A percentile compares a stretch with the other conserved stretches of the same genome.
phyloP scores from a whole-genome alignment of 2,113 vertebrate species.

The Clarias macrocephalus region DNA sequence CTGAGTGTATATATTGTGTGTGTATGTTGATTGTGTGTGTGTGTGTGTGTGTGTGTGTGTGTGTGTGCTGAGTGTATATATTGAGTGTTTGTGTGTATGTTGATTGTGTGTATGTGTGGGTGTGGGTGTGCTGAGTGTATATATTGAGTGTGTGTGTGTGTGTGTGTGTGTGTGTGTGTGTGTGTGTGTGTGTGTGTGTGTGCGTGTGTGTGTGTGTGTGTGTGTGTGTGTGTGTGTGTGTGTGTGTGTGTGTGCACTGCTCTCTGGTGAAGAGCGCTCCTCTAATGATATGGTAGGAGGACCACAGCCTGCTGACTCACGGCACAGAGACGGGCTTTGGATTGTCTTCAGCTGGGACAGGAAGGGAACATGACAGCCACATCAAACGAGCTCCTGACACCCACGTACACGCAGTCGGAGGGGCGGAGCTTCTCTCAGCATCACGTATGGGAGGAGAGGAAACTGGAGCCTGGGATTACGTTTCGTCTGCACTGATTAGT shows the following conservation, averaged over 20 bases:
- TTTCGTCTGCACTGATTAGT: conserved; percentile 38
- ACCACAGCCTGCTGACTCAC: neutral
- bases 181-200: too few species aligned
- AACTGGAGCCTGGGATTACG: conserved; percentile 30
- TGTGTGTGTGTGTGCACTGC: neutral
- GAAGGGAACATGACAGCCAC: conserved; percentile 10
- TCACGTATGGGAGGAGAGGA: conserved; percentile 50
- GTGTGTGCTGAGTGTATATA: too few species aligned
- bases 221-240: too few species aligned
- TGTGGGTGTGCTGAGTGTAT: too few species aligned
- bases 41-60: too few species aligned
- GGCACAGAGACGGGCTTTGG: neutral
- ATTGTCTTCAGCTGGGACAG: conserved; percentile 2
- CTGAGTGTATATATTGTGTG: too few species aligned
- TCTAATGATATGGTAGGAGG: neutral
- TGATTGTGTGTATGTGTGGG: too few species aligned
- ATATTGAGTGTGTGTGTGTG: too few species aligned
- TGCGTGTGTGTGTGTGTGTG: too few species aligned
- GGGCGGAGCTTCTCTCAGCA: conserved; percentile 40
- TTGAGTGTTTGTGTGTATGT: too few species aligned
- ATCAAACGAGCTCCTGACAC: conserved; percentile 32
- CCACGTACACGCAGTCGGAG: conserved; percentile 38
- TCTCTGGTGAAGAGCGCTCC: neutral
- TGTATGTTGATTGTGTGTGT: too few species aligned
- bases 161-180: too few species aligned